These are phyloP conservation scores for Procavia capensis DNA, from an alignment of 2,113 vertebrate species.

Conservation along the genomic window DNA sequence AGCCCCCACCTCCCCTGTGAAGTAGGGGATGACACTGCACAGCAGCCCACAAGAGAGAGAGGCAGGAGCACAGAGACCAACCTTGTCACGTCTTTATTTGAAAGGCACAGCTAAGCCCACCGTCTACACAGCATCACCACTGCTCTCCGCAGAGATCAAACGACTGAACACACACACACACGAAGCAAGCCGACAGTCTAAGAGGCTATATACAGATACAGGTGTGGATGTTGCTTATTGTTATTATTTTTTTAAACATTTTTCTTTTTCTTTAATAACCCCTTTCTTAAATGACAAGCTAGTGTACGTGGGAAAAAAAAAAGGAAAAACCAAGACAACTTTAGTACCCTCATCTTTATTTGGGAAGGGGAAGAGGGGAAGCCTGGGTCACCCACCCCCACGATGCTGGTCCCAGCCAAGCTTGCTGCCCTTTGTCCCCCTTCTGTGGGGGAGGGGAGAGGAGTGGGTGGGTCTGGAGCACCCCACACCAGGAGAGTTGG, in stretches of 20 bases:
- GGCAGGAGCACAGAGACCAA: slow-evolving; percentile 62
- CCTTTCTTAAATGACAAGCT: slow-evolving; percentile 83
- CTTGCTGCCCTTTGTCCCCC: background rate
- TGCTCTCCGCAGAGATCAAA: slow-evolving; percentile 84
- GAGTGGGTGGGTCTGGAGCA: background rate
- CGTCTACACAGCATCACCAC: slow-evolving; percentile 85
- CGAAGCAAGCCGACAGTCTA: slow-evolving; percentile 84
- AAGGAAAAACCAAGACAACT: slow-evolving; percentile 80
- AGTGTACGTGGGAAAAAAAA: slow-evolving; percentile 77
- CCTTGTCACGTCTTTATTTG: slow-evolving; percentile 91
- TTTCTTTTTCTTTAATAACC: slow-evolving; percentile 37
- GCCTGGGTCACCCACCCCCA: slow-evolving; percentile 9
- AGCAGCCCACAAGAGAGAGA: slow-evolving; percentile 42
- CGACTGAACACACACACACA: slow-evolving; percentile 81
- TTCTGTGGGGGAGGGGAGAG: background rate
- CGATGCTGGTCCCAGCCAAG: background rate
- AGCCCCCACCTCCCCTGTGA: background rate
- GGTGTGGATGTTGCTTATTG: slow-evolving; percentile 74
- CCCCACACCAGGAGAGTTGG: background rate
- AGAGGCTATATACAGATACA: slow-evolving; percentile 89
- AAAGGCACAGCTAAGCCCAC: slow-evolving; percentile 91
- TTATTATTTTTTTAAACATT: slow-evolving; percentile 35
- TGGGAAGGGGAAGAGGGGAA: slow-evolving; percentile 28
- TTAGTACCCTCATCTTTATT: slow-evolving; percentile 87
- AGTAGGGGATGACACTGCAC: background rate